These are phyloP conservation scores for Lepidurus apus DNA, from an alignment of 1,140 invertebrate species.

Conservation along the genomic window DNA sequence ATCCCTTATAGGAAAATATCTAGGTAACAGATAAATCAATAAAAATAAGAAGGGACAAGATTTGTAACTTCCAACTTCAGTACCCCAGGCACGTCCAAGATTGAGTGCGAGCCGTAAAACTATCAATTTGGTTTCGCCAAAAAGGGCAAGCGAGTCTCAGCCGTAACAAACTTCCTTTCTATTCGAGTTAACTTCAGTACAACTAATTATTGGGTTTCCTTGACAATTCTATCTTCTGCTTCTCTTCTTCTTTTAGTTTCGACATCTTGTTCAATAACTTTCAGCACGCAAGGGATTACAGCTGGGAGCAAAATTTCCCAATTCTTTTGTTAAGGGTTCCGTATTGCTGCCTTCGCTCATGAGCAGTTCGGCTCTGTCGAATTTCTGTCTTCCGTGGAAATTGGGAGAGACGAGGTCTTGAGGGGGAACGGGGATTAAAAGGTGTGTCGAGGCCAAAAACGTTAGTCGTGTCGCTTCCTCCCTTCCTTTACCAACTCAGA, in stretches of 20 bases:
- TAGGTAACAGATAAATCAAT: background rate
- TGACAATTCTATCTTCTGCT: background rate
- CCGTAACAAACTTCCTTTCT: background rate
- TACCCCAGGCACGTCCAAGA: background rate
- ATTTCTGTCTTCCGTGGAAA: background rate
- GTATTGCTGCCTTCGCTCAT: background rate
- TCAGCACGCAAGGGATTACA: background rate
- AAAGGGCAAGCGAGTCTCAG: background rate
- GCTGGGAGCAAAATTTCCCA: background rate
- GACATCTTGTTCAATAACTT: background rate
- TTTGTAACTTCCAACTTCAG: background rate
- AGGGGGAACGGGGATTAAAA: background rate
- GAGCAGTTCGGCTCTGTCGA: background rate
- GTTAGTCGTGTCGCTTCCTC: slow-evolving; percentile 6
- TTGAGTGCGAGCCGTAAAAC: background rate
- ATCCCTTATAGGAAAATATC: too few species aligned
- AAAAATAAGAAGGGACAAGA: background rate
- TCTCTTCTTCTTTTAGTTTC: background rate
- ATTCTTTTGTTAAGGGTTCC: background rate
- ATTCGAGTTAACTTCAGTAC: background rate
- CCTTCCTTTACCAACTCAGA: background rate
- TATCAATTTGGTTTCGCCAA: background rate
- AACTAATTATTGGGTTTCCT: background rate
- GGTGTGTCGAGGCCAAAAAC: background rate
- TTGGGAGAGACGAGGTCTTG: background rate